A percentile compares a stretch with the other conserved stretches of the same genome.
These are phyloP conservation scores for Lutraria rhynchaena DNA, from an alignment of 1,140 invertebrate genomes.

Conservation along the genomic window DNA sequence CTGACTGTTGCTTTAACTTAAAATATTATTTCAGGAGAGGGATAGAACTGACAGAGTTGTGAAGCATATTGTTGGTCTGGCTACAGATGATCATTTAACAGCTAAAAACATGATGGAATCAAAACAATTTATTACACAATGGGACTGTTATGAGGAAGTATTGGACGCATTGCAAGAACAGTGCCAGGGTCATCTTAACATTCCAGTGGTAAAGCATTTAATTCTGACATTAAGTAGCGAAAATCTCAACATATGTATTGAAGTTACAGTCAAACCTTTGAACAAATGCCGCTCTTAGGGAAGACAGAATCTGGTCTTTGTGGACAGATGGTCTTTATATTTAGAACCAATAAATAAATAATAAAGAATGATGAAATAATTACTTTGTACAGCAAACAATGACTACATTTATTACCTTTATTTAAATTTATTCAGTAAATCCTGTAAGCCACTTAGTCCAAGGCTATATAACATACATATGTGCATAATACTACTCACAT, in stretches of 20 bases:
- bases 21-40: conserved; percentile 14
- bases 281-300: too few relatives aligned
- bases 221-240: neutral
- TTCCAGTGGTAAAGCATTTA: conserved; percentile 24
- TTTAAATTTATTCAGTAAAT: too few relatives aligned
- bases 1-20: too few relatives aligned
- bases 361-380: neutral
- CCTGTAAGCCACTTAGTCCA: too few relatives aligned
- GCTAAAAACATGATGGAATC: conserved; percentile 25
- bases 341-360: too few relatives aligned
- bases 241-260: too few relatives aligned
- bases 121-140: conserved; percentile 5
- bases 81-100: conserved; percentile 33
- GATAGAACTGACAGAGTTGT: conserved; percentile 24
- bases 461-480: too few relatives aligned
- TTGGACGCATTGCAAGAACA: neutral
- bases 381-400: neutral
- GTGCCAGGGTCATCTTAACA: conserved; percentile 35
- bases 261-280: too few relatives aligned
- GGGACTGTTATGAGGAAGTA: conserved; percentile 51
- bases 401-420: neutral
- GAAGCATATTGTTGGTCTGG: conserved; percentile 22
- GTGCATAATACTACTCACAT: too few relatives aligned
- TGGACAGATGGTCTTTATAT: too few relatives aligned
- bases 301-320: too few relatives aligned